These are phyloP conservation scores for Drosophila aldrichi DNA, from an alignment of 2,888 invertebrate genomes.

Conservation along the genomic window DNA sequence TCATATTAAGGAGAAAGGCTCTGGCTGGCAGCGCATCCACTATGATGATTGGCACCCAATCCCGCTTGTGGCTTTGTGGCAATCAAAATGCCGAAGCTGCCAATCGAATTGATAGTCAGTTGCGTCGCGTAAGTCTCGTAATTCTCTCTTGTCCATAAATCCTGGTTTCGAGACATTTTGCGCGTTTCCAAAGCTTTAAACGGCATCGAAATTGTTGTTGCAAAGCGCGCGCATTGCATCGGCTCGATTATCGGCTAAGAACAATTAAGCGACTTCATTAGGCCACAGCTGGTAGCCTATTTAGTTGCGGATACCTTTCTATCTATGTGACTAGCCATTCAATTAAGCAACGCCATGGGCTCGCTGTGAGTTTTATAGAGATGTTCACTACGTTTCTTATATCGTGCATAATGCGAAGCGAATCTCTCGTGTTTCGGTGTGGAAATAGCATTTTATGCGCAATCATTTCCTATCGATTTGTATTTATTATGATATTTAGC, in stretches of 20 bases:
- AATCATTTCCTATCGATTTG: not conserved
- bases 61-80: slow-evolving; percentile 20
- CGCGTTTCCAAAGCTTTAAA: slow-evolving; percentile 44
- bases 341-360: slow-evolving; percentile 49
- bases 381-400: not conserved
- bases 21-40: not conserved
- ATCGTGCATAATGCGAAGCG: not conserved
- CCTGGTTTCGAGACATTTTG: slow-evolving; percentile 18
- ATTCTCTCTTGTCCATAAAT: slow-evolving; percentile 14
- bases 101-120: slow-evolving; percentile 19
- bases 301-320: slow-evolving; percentile 57
- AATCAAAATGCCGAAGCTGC: slow-evolving; percentile 43
- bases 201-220: slow-evolving; percentile 45
- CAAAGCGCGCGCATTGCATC: slow-evolving; percentile 25
- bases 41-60: slow-evolving; percentile 19
- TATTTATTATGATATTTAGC: not conserved
- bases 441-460: slow-evolving; percentile 1
- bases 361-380: not conserved
- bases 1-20: slow-evolving; percentile 17
- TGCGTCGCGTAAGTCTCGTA: not conserved
- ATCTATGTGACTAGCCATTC: slow-evolving; percentile 58
- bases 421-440: not conserved
- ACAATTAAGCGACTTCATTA: slow-evolving; percentile 71
- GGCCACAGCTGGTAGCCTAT: slow-evolving; percentile 52
- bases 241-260: slow-evolving; percentile 25